Base-by-base conservation (phyloP, 2,888 invertebrate genomes). In the Deilephila elpenor region DNA sequence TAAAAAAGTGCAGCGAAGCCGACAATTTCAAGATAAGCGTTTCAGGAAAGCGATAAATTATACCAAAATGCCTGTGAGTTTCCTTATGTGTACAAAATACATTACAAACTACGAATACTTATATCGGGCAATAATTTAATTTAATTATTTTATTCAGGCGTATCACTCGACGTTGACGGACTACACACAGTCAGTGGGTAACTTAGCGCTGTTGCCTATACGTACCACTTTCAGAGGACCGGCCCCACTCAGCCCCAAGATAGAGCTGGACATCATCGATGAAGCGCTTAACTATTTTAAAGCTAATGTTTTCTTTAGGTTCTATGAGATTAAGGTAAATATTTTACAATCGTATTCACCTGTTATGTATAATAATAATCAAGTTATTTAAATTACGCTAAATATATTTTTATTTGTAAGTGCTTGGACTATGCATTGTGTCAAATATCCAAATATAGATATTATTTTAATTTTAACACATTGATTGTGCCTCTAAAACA, bases 261-360 rank as follows among this genome's bases (percentile, higher is more conserved):
- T 96, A 72, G 97, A 97, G 64, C 95, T 96, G 79, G 99, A 99
- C 91, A 98, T 99, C 78, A 97, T 99, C 81, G 99, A 99, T 91
- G 99, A 99, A 95, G 98, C 99, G 72, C 95, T 99, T 56, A 98
- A 97, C 86, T 99, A 96, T 91, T 99, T 99, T 92, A 99, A 99
- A 95, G 99, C 99, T 0, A 99, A 99, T 94, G 99, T 99, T 0
- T 99, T 99, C 93, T 99, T 99, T 91, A 96, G 99, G 80, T 99
- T 99, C 56, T 99, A 99, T 91, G 99, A 99, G 95, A 99, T 99
- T 76, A 99, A 99, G 96, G 98, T 98, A 92, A 64, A 25, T 25
- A 59, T 59, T 14, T 44, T 11, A 44, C 11, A 44, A 11, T 44
- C 14, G 14, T 14, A 11, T 44, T 44, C 11, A 44, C 14, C 44